Evolutionary conservation across 1,140 invertebrate genomes (phyloP), one percentile per base, ranked within the genome.

Genomic region (Trissolcus basalis): DNA sequence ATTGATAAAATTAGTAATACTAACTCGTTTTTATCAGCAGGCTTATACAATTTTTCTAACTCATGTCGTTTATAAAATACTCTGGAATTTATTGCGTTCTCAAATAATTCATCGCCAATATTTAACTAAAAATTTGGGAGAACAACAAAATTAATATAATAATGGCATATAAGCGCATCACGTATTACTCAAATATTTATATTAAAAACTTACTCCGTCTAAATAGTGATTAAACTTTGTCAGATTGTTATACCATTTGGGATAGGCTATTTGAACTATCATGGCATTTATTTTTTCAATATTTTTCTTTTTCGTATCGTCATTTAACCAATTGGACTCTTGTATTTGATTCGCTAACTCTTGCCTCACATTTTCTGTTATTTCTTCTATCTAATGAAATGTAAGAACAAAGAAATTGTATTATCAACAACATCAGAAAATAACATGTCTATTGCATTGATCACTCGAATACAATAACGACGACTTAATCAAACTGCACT

Each of bases 211-310:
- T 14, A 74, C 71, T 4, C 51, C 63, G 6, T 68, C 47, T 0
- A 56, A 16, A 51, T 58, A 6, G 15, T 61, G 8, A 39, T 74
- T 68, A 7, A 74, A 68, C 2, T 4, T 8, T 12, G 56, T 74
- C 12, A 51, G 45, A 63, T 68, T 74, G 4, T 74, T 12, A 19
- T 68, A 74, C 16, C 12, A 68, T 32, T 61, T 12, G 11, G 71
- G 71, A 51, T 74, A 68, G 5, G 45, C 63, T 15, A 68, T 51
- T 41, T 10, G 27, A 0, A 68, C 12, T 16, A 63, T 15, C 63
- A 74, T 74, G 6, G 6, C 1, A 27, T 64, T 68, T 2, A 69
- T n/a, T 59, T 75, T 75, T 4, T 75, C 53, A n/a, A 75, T 48
- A 16, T 11, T 68, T 12, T 53, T 41, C 1, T 1, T 9, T 51